A percentile compares a stretch with the other conserved stretches of the same genome.
phyloP scores from a whole-genome alignment of 2,113 vertebrate genomes.

The Neogobius melanostomus region DNA sequence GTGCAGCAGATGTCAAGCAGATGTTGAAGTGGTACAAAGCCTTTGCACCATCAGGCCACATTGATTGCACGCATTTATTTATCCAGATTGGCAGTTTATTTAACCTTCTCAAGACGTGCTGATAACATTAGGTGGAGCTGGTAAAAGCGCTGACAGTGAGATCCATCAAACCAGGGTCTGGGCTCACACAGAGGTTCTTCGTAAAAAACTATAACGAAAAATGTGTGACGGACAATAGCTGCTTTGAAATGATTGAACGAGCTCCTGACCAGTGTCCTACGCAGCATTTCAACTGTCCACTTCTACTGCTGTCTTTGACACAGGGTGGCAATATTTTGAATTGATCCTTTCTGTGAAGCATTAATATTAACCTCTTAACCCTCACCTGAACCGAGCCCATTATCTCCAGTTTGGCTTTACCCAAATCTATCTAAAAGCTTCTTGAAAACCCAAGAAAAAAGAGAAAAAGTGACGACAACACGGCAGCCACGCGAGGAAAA shows the following conservation, averaged over 20 bases:
- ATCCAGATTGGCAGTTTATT: slow-evolving; percentile 36
- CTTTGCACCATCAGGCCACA: slow-evolving; percentile 36
- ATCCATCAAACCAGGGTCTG: slow-evolving; percentile 18
- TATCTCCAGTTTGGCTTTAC: too few species aligned
- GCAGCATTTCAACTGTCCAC: neutral
- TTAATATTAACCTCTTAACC: too few species aligned
- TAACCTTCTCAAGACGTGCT: slow-evolving; percentile 25
- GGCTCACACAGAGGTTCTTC: neutral
- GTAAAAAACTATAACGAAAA: neutral
- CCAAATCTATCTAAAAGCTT: too few species aligned
- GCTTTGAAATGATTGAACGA: neutral
- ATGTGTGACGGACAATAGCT: neutral
- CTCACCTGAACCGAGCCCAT: too few species aligned
- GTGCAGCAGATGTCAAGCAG: slow-evolving; percentile 61
- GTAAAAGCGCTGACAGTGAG: slow-evolving; percentile 25
- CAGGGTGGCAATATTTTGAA: too few species aligned
- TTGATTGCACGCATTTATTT: slow-evolving; percentile 14
- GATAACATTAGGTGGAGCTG: slow-evolving; percentile 16
- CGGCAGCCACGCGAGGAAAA: too few species aligned
- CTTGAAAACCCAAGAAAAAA: too few species aligned
- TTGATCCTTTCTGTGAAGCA: too few species aligned
- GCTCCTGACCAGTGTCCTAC: neutral
- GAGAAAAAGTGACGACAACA: too few species aligned
- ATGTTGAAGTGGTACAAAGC: slow-evolving; percentile 41
- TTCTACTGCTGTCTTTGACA: neutral